Base-by-base conservation (phyloP, 2,113 vertebrate genomes). In the rat (Rattus norvegicus) region DNA sequence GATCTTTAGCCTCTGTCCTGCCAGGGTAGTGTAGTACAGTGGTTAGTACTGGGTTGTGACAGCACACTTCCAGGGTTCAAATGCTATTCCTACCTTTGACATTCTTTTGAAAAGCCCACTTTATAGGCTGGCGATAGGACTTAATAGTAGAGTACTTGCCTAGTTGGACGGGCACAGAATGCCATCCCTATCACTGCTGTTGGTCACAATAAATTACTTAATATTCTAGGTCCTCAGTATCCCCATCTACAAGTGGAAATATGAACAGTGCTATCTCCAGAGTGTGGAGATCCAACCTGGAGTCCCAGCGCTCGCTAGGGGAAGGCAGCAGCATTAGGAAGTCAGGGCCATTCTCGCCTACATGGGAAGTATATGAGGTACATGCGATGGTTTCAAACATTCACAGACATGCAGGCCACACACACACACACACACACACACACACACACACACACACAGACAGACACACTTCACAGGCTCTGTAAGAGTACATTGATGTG, bases 371-470 rank as follows among this genome's bases (percentile, higher is more conserved):
- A n/a, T n/a, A n/a, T 13, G 10, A 83, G 2, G 36, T 54, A 36
- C 4, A 33, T 36, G 36, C 54, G 77, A 79, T 30, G 30, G 14
- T 36, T 54, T 79, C 49, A 52, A 9, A 80, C 49, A 54, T 7
- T 33, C 49, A 19, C 6, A 2, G 13, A 17, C 1, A 2, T 14
- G 16, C 65, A 1, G 1, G 5, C 22, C n/a, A n/a, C n/a, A n/a
- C n/a, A 24, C 72, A 26, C 36, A 39, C 36, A 39, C 22, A 47
- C 22, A 52, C 47, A 33, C 49, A 33, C 47, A 17, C 47, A 19
- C 28, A 52, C 7, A 47, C 43, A 17, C 12, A 69, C 67, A 69
- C 67, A 65, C 26, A 65, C 67, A 11, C 20, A 63, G 6, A 63
- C 61, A 63, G 20, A 67, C 10, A n/a, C 65, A 33, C 36, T 72